These are phyloP conservation scores for Lithobates pipiens DNA, from an alignment of 2,797 vertebrate genomes.

Conservation along the genomic window DNA sequence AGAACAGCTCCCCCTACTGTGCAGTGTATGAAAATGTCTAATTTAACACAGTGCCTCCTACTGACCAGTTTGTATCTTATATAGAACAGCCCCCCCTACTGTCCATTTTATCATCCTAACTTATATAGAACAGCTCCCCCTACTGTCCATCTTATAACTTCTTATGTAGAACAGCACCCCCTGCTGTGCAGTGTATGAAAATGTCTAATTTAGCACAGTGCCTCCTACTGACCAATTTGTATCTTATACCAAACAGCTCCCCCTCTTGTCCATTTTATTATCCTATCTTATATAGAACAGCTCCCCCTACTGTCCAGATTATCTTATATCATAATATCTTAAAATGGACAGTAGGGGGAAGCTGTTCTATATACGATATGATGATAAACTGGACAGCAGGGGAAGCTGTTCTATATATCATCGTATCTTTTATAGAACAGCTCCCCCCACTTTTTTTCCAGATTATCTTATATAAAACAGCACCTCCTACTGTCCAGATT, in stretches of 20 bases:
- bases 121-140: background rate
- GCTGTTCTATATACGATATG: background rate
- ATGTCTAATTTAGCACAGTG: background rate
- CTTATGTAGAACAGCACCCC: background rate
- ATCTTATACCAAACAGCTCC: background rate
- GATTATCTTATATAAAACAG: background rate
- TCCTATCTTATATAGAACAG: background rate
- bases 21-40: no score
- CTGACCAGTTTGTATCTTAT: background rate
- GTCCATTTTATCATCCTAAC: background rate
- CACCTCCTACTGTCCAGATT: background rate
- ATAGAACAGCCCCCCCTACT: background rate
- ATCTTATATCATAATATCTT: background rate
- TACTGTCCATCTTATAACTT: background rate
- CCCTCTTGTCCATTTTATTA: background rate
- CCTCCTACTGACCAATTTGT: background rate
- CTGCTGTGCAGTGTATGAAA: background rate
- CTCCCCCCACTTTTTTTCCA: background rate
- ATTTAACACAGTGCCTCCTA: background rate
- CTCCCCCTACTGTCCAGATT: background rate
- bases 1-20: background rate
- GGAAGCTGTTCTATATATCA: background rate
- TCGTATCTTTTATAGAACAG: background rate
- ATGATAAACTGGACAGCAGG: background rate
- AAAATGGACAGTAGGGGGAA: background rate